These are phyloP conservation scores for Cavia aperea DNA, from an alignment of 2,113 vertebrate genomes.

Conservation along the genomic window DNA sequence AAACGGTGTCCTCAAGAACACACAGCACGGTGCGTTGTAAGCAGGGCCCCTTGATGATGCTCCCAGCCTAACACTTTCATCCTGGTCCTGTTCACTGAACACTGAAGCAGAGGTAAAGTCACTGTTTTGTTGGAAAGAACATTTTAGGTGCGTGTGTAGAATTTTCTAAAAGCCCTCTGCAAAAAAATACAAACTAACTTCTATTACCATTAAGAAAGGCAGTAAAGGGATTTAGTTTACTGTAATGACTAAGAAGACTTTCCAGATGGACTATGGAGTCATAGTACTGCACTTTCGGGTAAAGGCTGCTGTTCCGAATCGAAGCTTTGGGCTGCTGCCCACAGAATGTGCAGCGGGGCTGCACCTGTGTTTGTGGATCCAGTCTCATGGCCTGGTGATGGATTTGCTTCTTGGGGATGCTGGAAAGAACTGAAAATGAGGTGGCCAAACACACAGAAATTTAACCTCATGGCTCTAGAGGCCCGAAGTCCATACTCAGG, in stretches of 20 bases:
- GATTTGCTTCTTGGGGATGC: too few species aligned
- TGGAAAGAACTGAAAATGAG: neutral
- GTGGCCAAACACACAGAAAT: neutral
- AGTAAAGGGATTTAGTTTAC: neutral
- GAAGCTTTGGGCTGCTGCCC: neutral
- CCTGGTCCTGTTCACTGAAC: neutral
- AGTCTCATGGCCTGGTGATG: neutral
- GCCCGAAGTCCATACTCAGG: too few species aligned
- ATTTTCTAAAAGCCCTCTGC: neutral
- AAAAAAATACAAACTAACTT: neutral
- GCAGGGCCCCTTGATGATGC: slow-evolving; percentile 22
- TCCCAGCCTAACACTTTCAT: slow-evolving; percentile 37
- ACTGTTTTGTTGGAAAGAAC: neutral
- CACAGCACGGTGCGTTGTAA: slow-evolving; percentile 18
- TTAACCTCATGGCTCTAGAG: neutral
- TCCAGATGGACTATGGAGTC: neutral
- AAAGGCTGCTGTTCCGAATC: neutral
- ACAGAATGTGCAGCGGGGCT: rapidly evolving
- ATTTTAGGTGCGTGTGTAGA: neutral
- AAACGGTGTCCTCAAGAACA: slow-evolving; percentile 26
- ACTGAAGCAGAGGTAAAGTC: neutral
- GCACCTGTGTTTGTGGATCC: too few species aligned
- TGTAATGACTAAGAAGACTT: neutral
- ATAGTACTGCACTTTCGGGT: neutral
- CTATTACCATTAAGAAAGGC: neutral